A percentile compares a stretch with the other conserved stretches of the same genome.
Conservation (phyloP, 2,888 invertebrate species). For the Polymixis lichenea region DNA sequence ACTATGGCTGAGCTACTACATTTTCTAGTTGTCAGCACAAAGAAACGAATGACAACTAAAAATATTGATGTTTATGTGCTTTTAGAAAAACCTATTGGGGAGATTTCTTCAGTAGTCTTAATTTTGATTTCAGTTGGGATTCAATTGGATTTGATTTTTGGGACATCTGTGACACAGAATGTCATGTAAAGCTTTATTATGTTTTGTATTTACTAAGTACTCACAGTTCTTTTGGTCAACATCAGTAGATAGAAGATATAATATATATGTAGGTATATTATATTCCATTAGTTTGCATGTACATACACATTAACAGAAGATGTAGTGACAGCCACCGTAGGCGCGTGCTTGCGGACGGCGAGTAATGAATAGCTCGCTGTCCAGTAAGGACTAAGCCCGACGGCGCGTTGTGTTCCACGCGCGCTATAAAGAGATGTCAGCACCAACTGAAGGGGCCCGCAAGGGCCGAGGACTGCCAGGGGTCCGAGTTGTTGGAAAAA, state of each 20-base stretch:
- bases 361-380: no score
- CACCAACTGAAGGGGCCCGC: no score
- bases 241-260: not conserved
- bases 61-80: conserved; percentile 22
- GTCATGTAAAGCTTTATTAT: not conserved
- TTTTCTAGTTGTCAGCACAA: conserved; percentile 35
- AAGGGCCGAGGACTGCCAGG: no score
- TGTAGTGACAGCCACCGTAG: no score
- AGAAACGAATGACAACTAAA: conserved; percentile 28
- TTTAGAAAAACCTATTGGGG: not conserved
- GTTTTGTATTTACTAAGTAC: not conserved
- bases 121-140: conserved; percentile 1
- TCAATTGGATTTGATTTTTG: not conserved
- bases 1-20: conserved; percentile 27
- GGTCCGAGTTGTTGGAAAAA: no score
- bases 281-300: no score
- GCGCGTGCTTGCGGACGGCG: no score
- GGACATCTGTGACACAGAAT: not conserved
- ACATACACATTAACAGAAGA: no score
- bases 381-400: no score
- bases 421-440: no score
- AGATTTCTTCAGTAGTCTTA: not conserved
- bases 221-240: not conserved
- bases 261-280: no score
- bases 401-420: no score